Evolutionary conservation across 2,888 invertebrate species (phyloP), one percentile per base, ranked within the genome.

Genomic region (Tribolium freemani): DNA sequence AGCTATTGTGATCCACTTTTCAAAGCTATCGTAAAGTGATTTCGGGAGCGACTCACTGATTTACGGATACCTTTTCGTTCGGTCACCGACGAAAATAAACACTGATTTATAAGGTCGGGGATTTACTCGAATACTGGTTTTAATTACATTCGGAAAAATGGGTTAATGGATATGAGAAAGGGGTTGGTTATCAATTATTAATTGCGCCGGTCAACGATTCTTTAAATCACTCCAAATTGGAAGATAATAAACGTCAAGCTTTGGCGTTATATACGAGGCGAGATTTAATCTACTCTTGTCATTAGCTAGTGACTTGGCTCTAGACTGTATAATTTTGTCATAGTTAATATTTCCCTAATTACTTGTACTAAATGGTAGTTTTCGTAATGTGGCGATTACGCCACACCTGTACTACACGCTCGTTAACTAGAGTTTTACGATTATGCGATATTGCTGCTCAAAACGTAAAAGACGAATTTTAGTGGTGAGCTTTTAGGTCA

Each of bases 1-100:
- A 66, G 73, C 57, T 51, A 73, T 69, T 64, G 73, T 73, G 66
- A 66, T 66, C 53, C 66, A 66, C 51, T 73, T 60, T 67, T 69
- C 31, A 38, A 50, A 53, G 69, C 57, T 58, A 71, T 71, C 68
- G 53, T 48, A 61, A 54, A 61, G 56, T 61, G 72, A 58, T 57
- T 69, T 69, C 69, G 64, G 61, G 56, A 54, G 61, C 60, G 64
- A 71, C 50, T 51, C 50, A 10, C 26, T 71, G 66, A 71, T 71
- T 71, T 71, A 71, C 71, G 58, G 57, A 68, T 50, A 67, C 67
- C 67, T 57, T 67, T 67, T 67, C 57, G 67, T 53, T 45, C 44
- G 64, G 64, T 64, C 64, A 64, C 21, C 54, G 64, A 64, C 53
- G 54, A 45, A 54, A 64, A 64, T 64, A 64, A 64, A 64, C 53